Evolutionary conservation across 2,888 invertebrate genomes (phyloP).

Genomic region (Microdon myrmicae): DNA sequence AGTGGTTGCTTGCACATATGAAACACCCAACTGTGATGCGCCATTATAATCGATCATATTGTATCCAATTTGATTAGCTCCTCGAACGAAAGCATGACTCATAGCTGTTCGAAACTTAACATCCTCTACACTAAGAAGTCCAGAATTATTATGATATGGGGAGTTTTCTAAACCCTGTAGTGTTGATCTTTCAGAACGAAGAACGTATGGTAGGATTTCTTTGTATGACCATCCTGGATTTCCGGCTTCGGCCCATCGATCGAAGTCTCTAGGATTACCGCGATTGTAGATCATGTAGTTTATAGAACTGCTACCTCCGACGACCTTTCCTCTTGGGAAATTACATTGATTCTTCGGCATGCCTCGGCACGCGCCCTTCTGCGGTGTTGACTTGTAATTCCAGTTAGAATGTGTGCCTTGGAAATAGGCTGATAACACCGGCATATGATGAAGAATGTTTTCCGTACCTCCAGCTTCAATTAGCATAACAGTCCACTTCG

Average conservation of each 20-base stretch:
- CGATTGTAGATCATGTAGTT: slow-evolving; percentile 80
- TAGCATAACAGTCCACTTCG: slow-evolving; percentile 67
- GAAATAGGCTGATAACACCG: slow-evolving; percentile 60
- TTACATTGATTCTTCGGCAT: slow-evolving; percentile 65
- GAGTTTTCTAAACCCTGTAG: slow-evolving; percentile 67
- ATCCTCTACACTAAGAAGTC: slow-evolving; percentile 73
- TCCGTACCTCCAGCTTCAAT: slow-evolving; percentile 69
- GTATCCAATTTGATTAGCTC: slow-evolving; percentile 75
- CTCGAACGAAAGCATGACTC: slow-evolving; percentile 71
- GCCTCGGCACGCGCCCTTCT: slow-evolving; percentile 71
- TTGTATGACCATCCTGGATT: slow-evolving; percentile 79
- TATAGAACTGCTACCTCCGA: slow-evolving; percentile 72
- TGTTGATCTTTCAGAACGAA: slow-evolving; percentile 70
- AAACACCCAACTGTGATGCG: slow-evolving; percentile 73
- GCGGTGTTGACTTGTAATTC: slow-evolving; percentile 76
- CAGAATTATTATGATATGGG: slow-evolving; percentile 72
- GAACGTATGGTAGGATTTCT: slow-evolving; percentile 72
- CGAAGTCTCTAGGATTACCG: slow-evolving; percentile 78
- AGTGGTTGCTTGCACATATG: slow-evolving; percentile 73
- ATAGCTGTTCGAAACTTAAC: slow-evolving; percentile 69
- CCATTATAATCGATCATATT: slow-evolving; percentile 77
- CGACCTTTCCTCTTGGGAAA: slow-evolving; percentile 70
- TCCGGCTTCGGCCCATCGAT: slow-evolving; percentile 75
- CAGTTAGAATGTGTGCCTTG: slow-evolving; percentile 72
- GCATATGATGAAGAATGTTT: slow-evolving; percentile 61